These are phyloP conservation scores for Ylistrum balloti DNA, from an alignment of 1,140 invertebrate species.

Conservation along the genomic window DNA sequence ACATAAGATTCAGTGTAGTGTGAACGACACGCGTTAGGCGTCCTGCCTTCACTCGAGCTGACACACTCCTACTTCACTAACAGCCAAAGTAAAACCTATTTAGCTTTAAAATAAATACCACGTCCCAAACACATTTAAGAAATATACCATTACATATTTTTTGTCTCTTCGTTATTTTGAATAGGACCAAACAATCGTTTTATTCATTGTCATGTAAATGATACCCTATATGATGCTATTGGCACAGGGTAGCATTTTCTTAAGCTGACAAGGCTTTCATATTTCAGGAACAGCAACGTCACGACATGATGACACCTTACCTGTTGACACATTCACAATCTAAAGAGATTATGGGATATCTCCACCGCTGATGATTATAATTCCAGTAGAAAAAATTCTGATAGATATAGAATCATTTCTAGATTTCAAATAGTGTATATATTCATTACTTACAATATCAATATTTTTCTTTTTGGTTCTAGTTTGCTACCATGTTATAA, in stretches of 20 bases:
- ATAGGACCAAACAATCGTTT: background rate
- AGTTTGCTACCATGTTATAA: too few species aligned
- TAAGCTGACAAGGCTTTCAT: background rate
- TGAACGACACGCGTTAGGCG: constrained; percentile 22
- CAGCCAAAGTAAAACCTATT: background rate
- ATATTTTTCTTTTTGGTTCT: too few species aligned
- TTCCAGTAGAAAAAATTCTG: background rate
- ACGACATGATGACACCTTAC: background rate
- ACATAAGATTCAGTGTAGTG: constrained; percentile 10
- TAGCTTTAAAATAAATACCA: background rate
- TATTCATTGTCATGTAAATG: background rate
- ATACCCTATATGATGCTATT: background rate
- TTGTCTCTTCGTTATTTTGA: background rate
- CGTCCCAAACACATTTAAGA: too few species aligned
- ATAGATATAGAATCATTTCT: background rate
- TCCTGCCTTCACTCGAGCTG: background rate
- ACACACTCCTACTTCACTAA: background rate
- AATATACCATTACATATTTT: too few species aligned
- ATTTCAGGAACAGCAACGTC: background rate
- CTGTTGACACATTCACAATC: background rate
- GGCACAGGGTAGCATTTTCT: too few species aligned
- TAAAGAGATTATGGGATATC: background rate
- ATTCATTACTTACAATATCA: too few species aligned
- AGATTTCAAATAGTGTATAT: too few species aligned
- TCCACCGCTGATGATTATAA: background rate